Conservation (phyloP, 2,797 vertebrate species). For the Otolemur crassicaudatus region DNA sequence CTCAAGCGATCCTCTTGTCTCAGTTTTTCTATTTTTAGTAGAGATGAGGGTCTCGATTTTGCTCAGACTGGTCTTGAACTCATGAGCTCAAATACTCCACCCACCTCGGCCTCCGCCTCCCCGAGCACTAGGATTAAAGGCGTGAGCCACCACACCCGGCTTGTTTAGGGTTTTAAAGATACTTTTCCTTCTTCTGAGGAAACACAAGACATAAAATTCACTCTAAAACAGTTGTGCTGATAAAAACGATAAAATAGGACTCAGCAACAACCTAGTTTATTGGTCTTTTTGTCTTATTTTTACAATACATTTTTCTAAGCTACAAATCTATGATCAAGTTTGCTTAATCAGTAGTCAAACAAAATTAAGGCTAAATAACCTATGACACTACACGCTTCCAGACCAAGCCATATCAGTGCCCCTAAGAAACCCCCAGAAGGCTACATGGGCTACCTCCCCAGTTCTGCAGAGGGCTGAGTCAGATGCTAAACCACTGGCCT, state of each 20-base stretch:
- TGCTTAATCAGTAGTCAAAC: conserved; percentile 38
- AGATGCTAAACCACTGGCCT: conserved; percentile 66
- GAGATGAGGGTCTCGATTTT: no score
- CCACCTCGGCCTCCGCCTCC: no score
- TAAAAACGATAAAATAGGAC: not conserved
- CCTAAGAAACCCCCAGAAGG: conserved; percentile 48
- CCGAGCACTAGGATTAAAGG: no score
- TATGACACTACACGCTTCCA: not conserved
- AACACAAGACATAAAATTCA: conserved; percentile 4
- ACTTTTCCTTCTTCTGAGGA: not conserved
- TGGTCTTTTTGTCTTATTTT: conserved; percentile 33
- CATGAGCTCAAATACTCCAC: no score
- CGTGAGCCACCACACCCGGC: no score
- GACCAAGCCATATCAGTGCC: not conserved
- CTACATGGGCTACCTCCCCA: not conserved
- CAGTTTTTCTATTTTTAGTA: no score
- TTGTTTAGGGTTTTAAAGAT: not conserved
- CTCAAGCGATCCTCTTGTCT: no score
- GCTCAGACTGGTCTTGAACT: no score
- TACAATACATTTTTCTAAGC: conserved; percentile 23
- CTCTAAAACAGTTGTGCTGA: not conserved
- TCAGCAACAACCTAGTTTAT: not conserved
- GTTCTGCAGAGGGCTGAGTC: conserved; percentile 59
- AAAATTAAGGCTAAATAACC: conserved; percentile 45
- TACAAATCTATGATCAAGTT: not conserved